A percentile compares a stretch with the other conserved stretches of the same genome.
Conservation (phyloP, 2,113 vertebrate genomes). For the Scortum barcoo region DNA sequence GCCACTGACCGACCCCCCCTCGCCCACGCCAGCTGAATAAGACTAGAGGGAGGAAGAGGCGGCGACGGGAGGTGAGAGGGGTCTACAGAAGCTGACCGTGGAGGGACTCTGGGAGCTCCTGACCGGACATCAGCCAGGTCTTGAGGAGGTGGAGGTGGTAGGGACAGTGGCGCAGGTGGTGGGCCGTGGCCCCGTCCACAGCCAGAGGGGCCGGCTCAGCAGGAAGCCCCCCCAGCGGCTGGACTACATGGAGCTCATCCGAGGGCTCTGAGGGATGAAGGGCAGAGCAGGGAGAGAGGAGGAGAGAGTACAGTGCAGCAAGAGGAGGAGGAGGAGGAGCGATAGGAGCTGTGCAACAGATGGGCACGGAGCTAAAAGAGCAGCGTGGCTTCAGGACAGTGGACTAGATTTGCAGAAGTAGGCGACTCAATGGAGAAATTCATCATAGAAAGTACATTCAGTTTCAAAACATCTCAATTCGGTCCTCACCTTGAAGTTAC, state of each 20-base stretch:
- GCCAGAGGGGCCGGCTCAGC: slow-evolving; percentile 84
- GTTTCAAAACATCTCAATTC: background rate
- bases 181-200: slow-evolving; percentile 88
- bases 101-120: slow-evolving; percentile 89
- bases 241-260: slow-evolving; percentile 87
- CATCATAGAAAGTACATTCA: background rate
- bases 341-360: slow-evolving; percentile 8
- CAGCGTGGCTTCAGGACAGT: background rate
- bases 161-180: slow-evolving; percentile 90
- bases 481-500: background rate
- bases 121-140: slow-evolving; percentile 90
- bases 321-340: slow-evolving; percentile 20
- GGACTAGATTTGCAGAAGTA: background rate
- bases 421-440: background rate
- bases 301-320: slow-evolving; percentile 39
- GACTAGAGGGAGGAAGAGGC: slow-evolving; percentile 70
- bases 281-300: slow-evolving; percentile 58
- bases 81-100: slow-evolving; percentile 83
- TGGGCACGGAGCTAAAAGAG: background rate
- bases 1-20: slow-evolving; percentile 20
- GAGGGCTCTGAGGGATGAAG: slow-evolving; percentile 83
- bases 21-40: background rate
- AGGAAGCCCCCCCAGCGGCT: slow-evolving; percentile 86
- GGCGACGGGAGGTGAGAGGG: background rate
- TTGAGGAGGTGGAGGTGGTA: slow-evolving; percentile 92